Percentiles rank a stretch among this genome's conserved stretches.
phyloP scores from a whole-genome alignment of 2,113 vertebrate genomes.

The Pseudorhombus dupliciocellatus region DNA sequence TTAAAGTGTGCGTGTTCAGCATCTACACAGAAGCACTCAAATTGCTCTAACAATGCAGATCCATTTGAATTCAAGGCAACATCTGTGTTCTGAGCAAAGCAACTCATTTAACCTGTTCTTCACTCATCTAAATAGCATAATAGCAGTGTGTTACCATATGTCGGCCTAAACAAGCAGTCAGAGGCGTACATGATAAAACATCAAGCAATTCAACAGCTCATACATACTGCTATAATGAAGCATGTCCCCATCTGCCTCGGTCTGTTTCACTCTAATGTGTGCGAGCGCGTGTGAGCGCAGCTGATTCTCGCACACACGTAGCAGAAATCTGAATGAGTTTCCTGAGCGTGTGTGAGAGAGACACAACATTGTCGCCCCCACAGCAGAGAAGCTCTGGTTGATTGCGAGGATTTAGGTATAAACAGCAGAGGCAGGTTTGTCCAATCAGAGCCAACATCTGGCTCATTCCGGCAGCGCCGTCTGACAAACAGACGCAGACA shows the following conservation, averaged over 20 bases:
- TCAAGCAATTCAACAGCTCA: constrained; percentile 67
- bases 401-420: constrained; percentile 62
- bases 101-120: constrained; percentile 62
- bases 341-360: constrained; percentile 36
- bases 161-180: constrained; percentile 73
- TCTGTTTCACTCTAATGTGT: constrained; percentile 21
- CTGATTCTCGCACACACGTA: constrained; percentile 54
- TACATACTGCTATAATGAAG: constrained; percentile 68
- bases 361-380: constrained; percentile 47
- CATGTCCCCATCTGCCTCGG: constrained; percentile 69
- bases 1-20: background rate
- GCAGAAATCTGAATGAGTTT: constrained; percentile 60
- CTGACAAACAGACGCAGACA: constrained; percentile 34
- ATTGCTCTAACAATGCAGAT: constrained; percentile 29
- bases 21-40: constrained; percentile 6
- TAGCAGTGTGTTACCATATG: constrained; percentile 64
- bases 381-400: constrained; percentile 60
- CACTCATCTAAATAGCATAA: constrained; percentile 65
- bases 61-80: constrained; percentile 38
- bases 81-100: constrained; percentile 37
- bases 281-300: constrained; percentile 39
- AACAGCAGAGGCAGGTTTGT: constrained; percentile 63
- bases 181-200: constrained; percentile 66
- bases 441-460: constrained; percentile 74
- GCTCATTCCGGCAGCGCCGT: constrained; percentile 48